A percentile compares a stretch with the other conserved stretches of the same genome.
Conservation (phyloP, 2,888 invertebrate genomes). For the Allolobophora icterica region DNA sequence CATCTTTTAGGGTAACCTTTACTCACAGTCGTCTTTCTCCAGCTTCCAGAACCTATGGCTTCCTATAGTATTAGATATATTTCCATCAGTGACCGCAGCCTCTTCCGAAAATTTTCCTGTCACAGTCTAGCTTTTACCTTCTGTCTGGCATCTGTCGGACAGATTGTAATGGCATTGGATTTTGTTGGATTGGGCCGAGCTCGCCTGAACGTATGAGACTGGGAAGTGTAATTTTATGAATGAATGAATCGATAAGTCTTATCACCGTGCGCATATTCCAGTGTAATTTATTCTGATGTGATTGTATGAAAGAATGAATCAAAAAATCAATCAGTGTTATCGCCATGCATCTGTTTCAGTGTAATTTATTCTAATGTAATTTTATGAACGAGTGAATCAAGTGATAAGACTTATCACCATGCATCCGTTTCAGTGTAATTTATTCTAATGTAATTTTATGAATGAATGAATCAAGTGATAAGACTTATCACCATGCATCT, state of each 20-base stretch:
- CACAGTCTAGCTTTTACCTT: not conserved
- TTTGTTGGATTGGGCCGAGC: not conserved
- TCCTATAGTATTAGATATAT: not conserved
- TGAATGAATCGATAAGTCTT: no score
- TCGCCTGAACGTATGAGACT: not conserved
- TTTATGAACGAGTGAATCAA: not conserved
- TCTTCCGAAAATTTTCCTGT: not conserved
- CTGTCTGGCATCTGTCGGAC: not conserved
- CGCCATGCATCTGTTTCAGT: no score
- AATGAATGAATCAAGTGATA: no score
- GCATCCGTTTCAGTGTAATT: not conserved
- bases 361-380: no score
- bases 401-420: not conserved
- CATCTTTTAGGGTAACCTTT: constrained; percentile 4
- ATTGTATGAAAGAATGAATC: no score
- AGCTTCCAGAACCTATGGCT: not conserved
- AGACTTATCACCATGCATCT: no score
- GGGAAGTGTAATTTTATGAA: not conserved
- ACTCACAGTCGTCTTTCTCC: not conserved
- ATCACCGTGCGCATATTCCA: no score
- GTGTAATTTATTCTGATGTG: no score
- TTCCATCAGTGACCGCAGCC: not conserved
- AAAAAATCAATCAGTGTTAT: no score
- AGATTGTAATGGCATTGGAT: not conserved
- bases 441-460: not conserved